Percentiles rank a stretch among this genome's conserved stretches.
Conservation (phyloP, 2,888 invertebrate species). For the Crematogaster levior region DNA sequence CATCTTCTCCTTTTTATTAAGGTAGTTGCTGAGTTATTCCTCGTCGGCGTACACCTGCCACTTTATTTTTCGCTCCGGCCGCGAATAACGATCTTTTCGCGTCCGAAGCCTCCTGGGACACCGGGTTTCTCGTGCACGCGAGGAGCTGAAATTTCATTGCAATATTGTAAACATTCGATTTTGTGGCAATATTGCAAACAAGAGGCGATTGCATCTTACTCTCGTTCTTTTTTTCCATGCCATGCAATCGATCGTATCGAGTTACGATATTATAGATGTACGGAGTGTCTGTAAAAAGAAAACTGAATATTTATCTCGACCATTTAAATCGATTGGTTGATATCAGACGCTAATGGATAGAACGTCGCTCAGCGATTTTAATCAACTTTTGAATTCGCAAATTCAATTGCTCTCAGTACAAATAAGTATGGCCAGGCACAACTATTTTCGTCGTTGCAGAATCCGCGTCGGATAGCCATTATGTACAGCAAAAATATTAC, state of each 20-base stretch:
- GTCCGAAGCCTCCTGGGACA: background rate
- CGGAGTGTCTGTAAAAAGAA: background rate
- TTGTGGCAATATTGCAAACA: constrained; percentile 6
- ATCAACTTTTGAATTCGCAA: constrained; percentile 1
- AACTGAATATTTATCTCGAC: too few relatives aligned
- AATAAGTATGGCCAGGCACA: background rate
- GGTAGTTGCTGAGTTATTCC: background rate
- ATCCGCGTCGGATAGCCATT: background rate
- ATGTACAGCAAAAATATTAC: background rate
- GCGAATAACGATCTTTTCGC: constrained; percentile 23
- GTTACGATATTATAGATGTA: background rate
- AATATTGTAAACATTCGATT: constrained; percentile 38
- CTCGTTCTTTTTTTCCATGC: background rate
- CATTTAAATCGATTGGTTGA: background rate
- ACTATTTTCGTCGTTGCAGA: background rate
- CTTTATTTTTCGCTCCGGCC: constrained; percentile 25
- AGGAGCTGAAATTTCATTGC: constrained; percentile 44
- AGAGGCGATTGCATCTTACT: constrained; percentile 25
- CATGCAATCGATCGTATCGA: constrained; percentile 13
- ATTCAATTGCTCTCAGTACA: background rate
- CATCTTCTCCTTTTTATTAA: constrained; percentile 21
- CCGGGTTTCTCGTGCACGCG: constrained; percentile 32
- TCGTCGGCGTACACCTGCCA: constrained; percentile 26
- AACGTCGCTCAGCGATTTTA: background rate
- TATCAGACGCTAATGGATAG: background rate